A percentile compares a stretch with the other conserved stretches of the same genome.
Conservation (phyloP, 2,888 invertebrate species). For the Mylabris sibirica region DNA sequence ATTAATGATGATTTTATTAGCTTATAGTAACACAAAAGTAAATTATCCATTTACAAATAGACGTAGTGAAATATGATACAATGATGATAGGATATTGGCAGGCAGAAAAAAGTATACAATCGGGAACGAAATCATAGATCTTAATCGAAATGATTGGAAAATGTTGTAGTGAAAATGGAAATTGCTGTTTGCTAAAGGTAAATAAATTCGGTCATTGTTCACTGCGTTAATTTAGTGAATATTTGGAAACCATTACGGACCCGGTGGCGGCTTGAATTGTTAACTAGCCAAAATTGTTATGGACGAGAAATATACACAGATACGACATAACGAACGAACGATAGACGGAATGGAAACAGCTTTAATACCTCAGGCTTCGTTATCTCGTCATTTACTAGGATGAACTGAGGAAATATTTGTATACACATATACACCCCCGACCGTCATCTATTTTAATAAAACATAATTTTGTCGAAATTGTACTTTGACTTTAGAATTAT, state of each 20-base stretch:
- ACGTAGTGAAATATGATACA: not conserved
- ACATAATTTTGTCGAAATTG: not conserved
- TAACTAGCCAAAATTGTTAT: slow-evolving; percentile 12
- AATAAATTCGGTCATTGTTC: slow-evolving; percentile 19
- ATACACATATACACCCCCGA: not conserved
- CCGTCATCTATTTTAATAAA: slow-evolving; percentile 9
- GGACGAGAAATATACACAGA: not conserved
- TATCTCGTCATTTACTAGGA: slow-evolving; percentile 13
- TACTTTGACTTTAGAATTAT: not conserved
- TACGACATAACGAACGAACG: not conserved
- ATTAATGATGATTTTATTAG: not conserved
- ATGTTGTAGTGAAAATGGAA: slow-evolving; percentile 10
- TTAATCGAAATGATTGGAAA: slow-evolving; percentile 1
- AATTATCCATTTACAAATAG: not conserved
- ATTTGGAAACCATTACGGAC: slow-evolving; percentile 19
- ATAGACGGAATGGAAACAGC: not conserved
- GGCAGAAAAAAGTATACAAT: not conserved
- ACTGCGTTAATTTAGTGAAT: slow-evolving; percentile 18
- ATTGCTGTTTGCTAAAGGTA: slow-evolving; percentile 16
- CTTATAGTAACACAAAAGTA: not conserved
- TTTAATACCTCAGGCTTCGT: slow-evolving; percentile 14
- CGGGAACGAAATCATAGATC: not conserved
- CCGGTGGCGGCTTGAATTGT: slow-evolving; percentile 13
- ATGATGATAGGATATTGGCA: not conserved
- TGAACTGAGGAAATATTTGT: slow-evolving; percentile 11